Base-by-base conservation (phyloP, 2,888 invertebrate genomes). In the Aphrophora alni region DNA sequence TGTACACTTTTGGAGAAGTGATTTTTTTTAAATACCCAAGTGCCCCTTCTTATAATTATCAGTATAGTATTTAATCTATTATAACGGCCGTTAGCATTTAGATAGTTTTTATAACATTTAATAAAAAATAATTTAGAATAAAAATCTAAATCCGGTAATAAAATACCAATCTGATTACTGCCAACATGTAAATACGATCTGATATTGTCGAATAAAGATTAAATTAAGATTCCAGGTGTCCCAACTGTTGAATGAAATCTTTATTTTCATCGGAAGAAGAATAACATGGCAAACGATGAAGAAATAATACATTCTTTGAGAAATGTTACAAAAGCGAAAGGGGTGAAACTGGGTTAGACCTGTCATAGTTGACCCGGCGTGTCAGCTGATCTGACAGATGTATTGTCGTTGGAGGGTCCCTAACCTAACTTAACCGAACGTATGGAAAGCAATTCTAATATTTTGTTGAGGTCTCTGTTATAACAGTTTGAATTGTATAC, bases 211-310 rank as follows among this genome's bases (percentile, higher is more conserved):
- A 2, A 21, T 33, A 3, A 59, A 59, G 59, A 7, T 59, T 5
- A 21, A 21, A 59, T 59, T 21, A 21, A 14, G 21, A 2, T 21
- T 3, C 59, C 59, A 59, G 59, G 59, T 59, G 59, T 21, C 2
- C 5, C 59, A 59, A 59, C 21, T 8, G 8, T 59, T 59, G 59
- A 59, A 59, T 21, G 59, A 59, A 59, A 59, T 59, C 59, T 59
- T 2, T 59, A 59, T 59, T n/a, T 59, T 59, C 59, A 59, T 59
- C 59, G 59, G 59, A n/a, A 59, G 59, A 59, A 59, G 59, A 59
- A 59, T 59, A 59, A 59, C 59, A 59, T 8, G 33, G 8, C 33
- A 33, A 33, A 33, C 33, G 33, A 33, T 33, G 33, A 33, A 33
- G 33, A n/a, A n/a, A n/a, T 5, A 3, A 33, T 33, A 33, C 21